Conservation (phyloP, 2,888 invertebrate genomes). For the Spisula solida region DNA sequence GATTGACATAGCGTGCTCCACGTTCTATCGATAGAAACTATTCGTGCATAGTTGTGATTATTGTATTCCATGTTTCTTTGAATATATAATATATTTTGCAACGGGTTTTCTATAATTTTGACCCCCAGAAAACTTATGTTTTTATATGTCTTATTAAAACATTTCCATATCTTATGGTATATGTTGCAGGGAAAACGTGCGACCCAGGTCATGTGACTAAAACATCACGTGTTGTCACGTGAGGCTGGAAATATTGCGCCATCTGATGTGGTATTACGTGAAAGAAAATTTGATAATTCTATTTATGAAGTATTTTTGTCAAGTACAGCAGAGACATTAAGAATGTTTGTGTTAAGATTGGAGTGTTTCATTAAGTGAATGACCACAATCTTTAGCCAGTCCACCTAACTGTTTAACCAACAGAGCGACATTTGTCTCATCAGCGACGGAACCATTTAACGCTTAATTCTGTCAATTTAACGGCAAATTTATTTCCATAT, state of each 20-base stretch:
- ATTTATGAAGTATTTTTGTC: not conserved
- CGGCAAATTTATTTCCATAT: slow-evolving; percentile 73
- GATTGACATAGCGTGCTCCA: too few species aligned
- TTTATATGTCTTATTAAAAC: too few species aligned
- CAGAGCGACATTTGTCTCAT: slow-evolving; percentile 61
- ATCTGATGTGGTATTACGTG: not conserved
- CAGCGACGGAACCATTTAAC: slow-evolving; percentile 47
- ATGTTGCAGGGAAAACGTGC: too few species aligned
- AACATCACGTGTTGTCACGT: not conserved
- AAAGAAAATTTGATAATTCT: not conserved
- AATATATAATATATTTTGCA: too few species aligned
- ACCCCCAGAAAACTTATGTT: too few species aligned
- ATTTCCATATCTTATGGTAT: too few species aligned
- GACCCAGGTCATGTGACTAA: too few species aligned
- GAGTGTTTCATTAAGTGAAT: not conserved
- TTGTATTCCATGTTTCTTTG: too few species aligned
- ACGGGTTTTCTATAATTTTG: too few species aligned
- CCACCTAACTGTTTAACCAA: slow-evolving; percentile 35
- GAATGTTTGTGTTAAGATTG: not conserved
- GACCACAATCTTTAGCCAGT: not conserved
- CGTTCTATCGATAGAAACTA: too few species aligned
- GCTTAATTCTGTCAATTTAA: slow-evolving; percentile 63
- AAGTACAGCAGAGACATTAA: not conserved
- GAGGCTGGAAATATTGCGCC: not conserved
- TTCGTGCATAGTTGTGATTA: too few species aligned